Evolutionary conservation across 2,113 vertebrate genomes (phyloP).

Genomic region (Brienomyrus brachyistius): DNA sequence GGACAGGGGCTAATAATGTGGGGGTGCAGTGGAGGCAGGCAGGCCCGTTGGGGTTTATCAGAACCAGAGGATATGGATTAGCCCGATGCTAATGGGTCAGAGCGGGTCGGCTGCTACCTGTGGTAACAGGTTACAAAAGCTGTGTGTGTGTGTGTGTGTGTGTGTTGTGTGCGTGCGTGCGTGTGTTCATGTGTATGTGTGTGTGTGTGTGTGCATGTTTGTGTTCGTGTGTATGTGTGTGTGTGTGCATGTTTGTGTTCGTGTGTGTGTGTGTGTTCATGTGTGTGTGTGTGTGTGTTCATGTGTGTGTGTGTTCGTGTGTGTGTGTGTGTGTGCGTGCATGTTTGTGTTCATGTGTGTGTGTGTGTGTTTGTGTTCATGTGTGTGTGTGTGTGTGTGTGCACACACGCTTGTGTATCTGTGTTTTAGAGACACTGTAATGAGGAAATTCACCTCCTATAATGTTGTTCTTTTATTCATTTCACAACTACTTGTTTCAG

Average conservation of each 20-base stretch:
- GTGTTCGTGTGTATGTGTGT: not conserved
- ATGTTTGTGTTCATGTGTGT: not conserved
- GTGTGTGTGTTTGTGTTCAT: not conserved
- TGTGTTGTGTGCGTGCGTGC: too few relatives aligned
- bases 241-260: not conserved
- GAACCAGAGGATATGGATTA: not conserved
- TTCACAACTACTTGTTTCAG: not conserved
- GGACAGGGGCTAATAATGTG: not conserved
- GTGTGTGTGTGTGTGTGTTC: too few relatives aligned
- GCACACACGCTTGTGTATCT: not conserved
- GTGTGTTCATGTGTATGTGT: not conserved
- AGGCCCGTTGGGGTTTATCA: not conserved
- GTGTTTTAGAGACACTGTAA: not conserved
- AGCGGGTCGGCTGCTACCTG: not conserved
- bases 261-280: not conserved
- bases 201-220: not conserved
- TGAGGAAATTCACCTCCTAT: not conserved
- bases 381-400: not conserved
- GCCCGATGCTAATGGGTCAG: not conserved
- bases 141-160: not conserved
- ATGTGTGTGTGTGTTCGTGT: too few relatives aligned
- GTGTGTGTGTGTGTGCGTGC: too few relatives aligned
- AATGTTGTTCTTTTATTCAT: too few relatives aligned
- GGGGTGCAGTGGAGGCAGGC: not conserved
- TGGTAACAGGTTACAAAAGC: not conserved